Evolutionary conservation across 2,888 invertebrate genomes (phyloP).

Genomic region (Epinotia bilunana): DNA sequence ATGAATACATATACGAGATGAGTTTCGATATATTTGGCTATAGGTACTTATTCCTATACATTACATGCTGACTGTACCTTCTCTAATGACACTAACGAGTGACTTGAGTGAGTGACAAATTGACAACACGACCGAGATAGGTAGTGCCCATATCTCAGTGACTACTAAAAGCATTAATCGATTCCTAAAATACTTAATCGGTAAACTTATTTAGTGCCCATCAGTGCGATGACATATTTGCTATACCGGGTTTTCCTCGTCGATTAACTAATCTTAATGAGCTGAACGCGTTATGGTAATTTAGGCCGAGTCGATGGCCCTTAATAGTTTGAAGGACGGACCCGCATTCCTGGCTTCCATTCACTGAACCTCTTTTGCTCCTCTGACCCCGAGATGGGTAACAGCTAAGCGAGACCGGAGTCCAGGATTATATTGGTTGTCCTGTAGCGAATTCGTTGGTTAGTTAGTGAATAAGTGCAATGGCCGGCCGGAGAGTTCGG

Average conservation of each 20-base stretch:
- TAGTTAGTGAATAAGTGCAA: not conserved
- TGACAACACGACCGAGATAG: not conserved
- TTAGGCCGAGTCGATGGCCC: constrained; percentile 71
- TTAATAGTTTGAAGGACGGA: constrained; percentile 77
- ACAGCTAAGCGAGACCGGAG: not conserved
- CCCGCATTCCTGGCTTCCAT: constrained; percentile 56
- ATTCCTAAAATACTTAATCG: constrained; percentile 35
- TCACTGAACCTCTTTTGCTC: not conserved
- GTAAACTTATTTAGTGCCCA: constrained; percentile 25
- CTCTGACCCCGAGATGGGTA: not conserved
- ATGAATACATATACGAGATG: no score
- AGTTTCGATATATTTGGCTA: no score
- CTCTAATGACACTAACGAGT: not conserved
- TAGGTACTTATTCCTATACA: no score
- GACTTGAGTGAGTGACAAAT: not conserved
- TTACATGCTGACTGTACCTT: no score
- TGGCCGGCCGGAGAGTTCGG: constrained; percentile 47
- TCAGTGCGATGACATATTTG: constrained; percentile 24
- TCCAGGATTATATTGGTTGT: not conserved
- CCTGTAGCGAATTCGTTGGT: not conserved
- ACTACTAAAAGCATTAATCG: not conserved
- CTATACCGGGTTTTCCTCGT: constrained; percentile 54
- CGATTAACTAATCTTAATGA: constrained; percentile 76
- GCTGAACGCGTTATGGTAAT: constrained; percentile 67
- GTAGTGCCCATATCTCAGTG: not conserved